phyloP scores from a whole-genome alignment of 2,113 vertebrate genomes.

The cattle (Bos taurus) region DNA sequence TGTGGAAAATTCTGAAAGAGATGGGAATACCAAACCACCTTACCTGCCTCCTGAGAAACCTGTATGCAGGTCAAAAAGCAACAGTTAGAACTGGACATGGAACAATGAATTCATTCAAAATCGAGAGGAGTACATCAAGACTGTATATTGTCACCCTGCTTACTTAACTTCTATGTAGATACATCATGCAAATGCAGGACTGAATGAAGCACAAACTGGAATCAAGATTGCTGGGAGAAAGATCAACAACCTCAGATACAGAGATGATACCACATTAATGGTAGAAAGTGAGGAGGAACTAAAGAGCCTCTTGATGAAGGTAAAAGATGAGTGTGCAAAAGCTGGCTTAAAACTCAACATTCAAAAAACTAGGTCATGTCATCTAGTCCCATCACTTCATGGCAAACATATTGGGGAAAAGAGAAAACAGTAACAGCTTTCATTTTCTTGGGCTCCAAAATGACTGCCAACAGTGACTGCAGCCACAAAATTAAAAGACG shows the following conservation, averaged over 20 bases:
- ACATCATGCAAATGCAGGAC: neutral
- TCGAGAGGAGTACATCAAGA: neutral
- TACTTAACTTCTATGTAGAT: neutral
- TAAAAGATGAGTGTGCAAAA: neutral
- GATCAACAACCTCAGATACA: neutral
- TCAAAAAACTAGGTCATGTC: neutral
- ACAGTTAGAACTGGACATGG: neutral
- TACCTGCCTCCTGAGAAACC: neutral
- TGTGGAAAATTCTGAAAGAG: neutral
- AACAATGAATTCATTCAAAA: neutral
- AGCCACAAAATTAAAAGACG: neutral
- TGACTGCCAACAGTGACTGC: neutral
- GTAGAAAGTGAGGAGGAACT: neutral
- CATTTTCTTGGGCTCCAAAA: neutral
- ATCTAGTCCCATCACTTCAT: neutral
- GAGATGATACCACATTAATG: neutral
- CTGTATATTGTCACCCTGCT: neutral
- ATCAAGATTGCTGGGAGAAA: neutral
- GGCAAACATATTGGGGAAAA: neutral
- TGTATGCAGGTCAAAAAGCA: neutral
- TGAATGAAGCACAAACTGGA: neutral
- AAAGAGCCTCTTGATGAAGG: neutral
- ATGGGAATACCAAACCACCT: neutral
- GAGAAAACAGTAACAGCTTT: neutral
- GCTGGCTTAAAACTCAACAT: neutral